Base-by-base conservation (phyloP, 2,113 vertebrate genomes). In the Electrona antarctica region DNA sequence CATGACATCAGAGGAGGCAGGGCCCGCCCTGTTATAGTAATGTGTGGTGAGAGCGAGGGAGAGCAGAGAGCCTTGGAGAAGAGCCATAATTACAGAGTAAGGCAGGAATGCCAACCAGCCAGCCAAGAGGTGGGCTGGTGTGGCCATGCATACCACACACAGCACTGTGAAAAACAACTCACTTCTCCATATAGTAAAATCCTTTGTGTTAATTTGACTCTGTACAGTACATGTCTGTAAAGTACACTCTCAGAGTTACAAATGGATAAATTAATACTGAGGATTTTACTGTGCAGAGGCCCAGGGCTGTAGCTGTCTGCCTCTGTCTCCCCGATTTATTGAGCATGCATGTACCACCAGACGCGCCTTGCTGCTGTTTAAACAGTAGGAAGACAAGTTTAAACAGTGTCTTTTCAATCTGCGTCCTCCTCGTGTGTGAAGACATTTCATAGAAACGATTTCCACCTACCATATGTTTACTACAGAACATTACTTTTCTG, bases 51-150 rank as follows among this genome's bases (percentile, higher is more conserved):
- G 45, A 41, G 69, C n/a, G 11, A 48, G 33, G 10, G 33, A 58
- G 71, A 76, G 67, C 47, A 41, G 56, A 75, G 81, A 66, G 74
- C 64, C 81, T 77, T 82, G 83, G 81, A 85, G 80, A 83, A 46
- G 76, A 90, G 86, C 82, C 82, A 78, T 88, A 89, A 91, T 92
- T 91, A 91, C 87, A 88, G 77, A 86, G 75, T 11, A 60, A 73
- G 69, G 70, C 81, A 83, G 89, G 92, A 92, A 92, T 91, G 90
- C 88, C 86, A 88, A 86, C 87, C 83, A 86, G 85, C 81, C 85
- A 75, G 89, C 88, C 73, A 68, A 83, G 85, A 90, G 87, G 87
- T 92, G 80, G 84, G 82, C 85, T 85, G 69, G 78, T 84, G 76
- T 80, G 83, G 85, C 85, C 63, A 86, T 52, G 79, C 89, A 92